These are phyloP conservation scores for Oligia fasciuncula DNA, from an alignment of 2,888 invertebrate species.

Conservation along the genomic window DNA sequence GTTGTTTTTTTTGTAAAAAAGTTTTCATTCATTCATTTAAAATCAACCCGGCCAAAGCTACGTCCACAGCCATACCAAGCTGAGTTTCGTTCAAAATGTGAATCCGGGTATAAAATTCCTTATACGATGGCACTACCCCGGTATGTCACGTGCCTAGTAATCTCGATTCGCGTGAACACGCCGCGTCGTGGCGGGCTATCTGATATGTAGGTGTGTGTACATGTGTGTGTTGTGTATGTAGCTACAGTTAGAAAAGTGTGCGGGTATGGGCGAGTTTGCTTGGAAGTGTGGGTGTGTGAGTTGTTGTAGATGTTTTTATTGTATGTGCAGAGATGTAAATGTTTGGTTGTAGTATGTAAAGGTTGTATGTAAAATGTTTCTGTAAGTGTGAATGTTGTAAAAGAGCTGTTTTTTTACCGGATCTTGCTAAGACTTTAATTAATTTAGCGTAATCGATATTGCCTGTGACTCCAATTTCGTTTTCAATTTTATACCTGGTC, in stretches of 20 bases:
- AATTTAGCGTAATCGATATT: background rate
- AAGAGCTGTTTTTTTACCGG: background rate
- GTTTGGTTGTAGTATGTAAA: conserved; percentile 5
- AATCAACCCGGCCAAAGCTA: background rate
- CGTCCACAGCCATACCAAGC: background rate
- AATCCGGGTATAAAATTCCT: conserved; percentile 37
- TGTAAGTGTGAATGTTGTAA: background rate
- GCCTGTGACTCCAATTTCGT: no score
- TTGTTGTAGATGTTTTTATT: conserved; percentile 29
- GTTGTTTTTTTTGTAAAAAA: no score
- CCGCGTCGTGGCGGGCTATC: conserved; percentile 36
- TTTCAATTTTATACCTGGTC: no score
- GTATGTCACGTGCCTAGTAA: conserved; percentile 63
- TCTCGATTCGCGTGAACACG: conserved; percentile 59
- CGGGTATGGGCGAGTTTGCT: background rate
- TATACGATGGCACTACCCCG: conserved; percentile 27
- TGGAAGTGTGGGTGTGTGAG: background rate
- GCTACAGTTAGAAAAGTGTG: background rate
- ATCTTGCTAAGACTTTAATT: background rate
- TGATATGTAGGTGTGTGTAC: conserved; percentile 2
- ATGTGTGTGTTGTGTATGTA: conserved; percentile 5
- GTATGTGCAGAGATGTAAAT: background rate
- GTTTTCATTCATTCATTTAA: background rate
- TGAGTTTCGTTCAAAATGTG: conserved; percentile 20
- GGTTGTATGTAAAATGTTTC: background rate